These are phyloP conservation scores for Myiozetetes cayanensis DNA, from an alignment of 2,113 vertebrate genomes.

Conservation along the genomic window DNA sequence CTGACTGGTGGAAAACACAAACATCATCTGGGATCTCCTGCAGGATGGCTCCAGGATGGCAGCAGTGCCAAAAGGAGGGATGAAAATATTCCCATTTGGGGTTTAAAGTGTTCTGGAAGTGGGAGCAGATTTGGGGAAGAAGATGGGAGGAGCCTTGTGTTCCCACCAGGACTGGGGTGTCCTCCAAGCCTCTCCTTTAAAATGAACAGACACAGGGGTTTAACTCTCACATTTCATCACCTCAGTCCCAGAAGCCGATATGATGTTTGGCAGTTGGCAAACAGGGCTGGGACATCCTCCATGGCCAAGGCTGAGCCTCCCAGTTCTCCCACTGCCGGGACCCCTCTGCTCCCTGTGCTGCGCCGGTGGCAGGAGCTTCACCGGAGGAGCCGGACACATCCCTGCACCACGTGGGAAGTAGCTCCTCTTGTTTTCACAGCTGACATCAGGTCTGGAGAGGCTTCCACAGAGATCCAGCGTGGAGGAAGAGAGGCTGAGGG, in stretches of 20 bases:
- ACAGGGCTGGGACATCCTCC: accelerated
- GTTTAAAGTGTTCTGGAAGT: background rate
- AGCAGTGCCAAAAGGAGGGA: background rate
- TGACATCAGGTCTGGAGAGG: background rate
- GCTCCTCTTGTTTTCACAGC: constrained; percentile 47
- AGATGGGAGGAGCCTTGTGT: accelerated
- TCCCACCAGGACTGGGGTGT: background rate
- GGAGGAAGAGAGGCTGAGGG: background rate
- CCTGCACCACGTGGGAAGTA: background rate
- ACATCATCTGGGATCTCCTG: background rate
- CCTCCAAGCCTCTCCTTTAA: background rate
- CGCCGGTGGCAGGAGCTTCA: background rate
- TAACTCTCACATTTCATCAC: background rate
- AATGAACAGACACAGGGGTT: accelerated
- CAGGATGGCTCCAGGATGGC: background rate
- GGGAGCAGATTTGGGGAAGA: background rate
- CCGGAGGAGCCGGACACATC: background rate
- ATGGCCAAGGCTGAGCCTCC: background rate
- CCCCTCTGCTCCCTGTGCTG: background rate
- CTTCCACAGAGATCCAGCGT: accelerated
- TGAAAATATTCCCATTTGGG: background rate
- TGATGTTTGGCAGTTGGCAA: background rate
- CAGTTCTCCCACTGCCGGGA: accelerated
- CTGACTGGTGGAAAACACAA: accelerated
- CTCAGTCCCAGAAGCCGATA: background rate